Evolutionary conservation across 2,113 vertebrate species (phyloP), one percentile per base, ranked within the genome.

Genomic region (Manacus vitellinus): DNA sequence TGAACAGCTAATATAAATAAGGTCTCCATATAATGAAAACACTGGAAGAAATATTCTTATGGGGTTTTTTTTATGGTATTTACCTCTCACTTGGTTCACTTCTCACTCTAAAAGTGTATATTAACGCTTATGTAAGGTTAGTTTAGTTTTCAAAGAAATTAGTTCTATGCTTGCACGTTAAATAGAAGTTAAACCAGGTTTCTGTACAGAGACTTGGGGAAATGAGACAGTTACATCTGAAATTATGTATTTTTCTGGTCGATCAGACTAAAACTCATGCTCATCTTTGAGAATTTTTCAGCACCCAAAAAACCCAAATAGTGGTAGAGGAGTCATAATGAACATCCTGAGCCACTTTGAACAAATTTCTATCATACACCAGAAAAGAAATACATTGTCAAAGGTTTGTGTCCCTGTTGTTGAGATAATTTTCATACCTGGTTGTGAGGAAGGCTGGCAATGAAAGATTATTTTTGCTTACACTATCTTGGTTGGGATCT

Each of bases 1-100:
- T 81, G 43, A 94, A 56, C 28, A 84, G 52, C 76, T 80, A 59
- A 27, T 84, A 86, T 55, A 86, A 95, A 81, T 58, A 77, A 68
- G 39, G 23, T 49, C 13, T 87, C 18, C 22, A 8, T 22, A 24
- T 76, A 73, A 66, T 83, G 47, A 90, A 90, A 79, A 23, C 46
- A 22, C 12, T 59, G 54, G 25, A 39, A 84, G 52, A 92, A 87
- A 84, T 73, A 74, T 19, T 92, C 7, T 49, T 63, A 37, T 20
- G 71, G 17, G 3, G 3, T 39, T 67, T 23, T 23, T 41, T 47
- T 39, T 0, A 41, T 58, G 24, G 6, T 76, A 65, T 65, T 83
- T 88, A 20, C n/a, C 21, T 66, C 23, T 56, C 35, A 41, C 3
- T 41, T 58, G 10, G 8, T 82, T 67, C 75, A 33, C 20, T 85